Evolutionary conservation across 2,113 vertebrate genomes (phyloP).

Genomic region (Maccullochella peelii): DNA sequence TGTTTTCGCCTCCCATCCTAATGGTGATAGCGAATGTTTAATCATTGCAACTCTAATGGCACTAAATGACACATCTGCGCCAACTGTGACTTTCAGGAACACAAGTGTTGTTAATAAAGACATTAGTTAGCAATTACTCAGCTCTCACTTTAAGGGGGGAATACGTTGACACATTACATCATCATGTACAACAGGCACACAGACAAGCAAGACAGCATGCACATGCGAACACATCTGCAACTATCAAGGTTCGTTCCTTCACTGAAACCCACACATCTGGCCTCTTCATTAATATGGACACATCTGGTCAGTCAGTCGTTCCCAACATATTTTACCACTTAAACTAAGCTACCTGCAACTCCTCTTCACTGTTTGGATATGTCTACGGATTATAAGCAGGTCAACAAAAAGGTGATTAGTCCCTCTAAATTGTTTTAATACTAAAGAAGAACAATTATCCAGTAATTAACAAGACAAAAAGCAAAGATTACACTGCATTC

Average conservation of each 20-base stretch:
- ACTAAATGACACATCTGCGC: constrained; percentile 67
- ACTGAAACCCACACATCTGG: constrained; percentile 9
- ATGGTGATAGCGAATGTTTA: constrained; percentile 53
- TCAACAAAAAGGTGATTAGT: constrained; percentile 15
- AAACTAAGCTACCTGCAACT: constrained; percentile 1
- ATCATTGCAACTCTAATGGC: constrained; percentile 69
- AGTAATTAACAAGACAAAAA: constrained; percentile 36
- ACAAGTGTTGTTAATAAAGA: constrained; percentile 66
- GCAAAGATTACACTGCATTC: neutral
- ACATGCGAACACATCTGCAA: neutral
- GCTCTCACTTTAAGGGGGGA: constrained; percentile 29
- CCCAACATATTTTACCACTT: neutral
- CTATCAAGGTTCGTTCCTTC: neutral
- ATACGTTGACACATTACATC: constrained; percentile 9
- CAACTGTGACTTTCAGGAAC: constrained; percentile 64
- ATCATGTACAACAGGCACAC: neutral
- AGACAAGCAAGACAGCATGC: neutral
- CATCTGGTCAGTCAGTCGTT: neutral
- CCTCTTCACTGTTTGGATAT: neutral
- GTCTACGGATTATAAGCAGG: constrained; percentile 6
- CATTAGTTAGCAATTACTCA: constrained; percentile 69
- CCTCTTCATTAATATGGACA: neutral
- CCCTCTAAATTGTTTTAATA: constrained; percentile 3
- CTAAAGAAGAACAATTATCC: constrained; percentile 34
- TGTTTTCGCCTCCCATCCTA: neutral